These are phyloP conservation scores for Neodiprion fabricii DNA, from an alignment of 1,140 invertebrate species.

Conservation along the genomic window DNA sequence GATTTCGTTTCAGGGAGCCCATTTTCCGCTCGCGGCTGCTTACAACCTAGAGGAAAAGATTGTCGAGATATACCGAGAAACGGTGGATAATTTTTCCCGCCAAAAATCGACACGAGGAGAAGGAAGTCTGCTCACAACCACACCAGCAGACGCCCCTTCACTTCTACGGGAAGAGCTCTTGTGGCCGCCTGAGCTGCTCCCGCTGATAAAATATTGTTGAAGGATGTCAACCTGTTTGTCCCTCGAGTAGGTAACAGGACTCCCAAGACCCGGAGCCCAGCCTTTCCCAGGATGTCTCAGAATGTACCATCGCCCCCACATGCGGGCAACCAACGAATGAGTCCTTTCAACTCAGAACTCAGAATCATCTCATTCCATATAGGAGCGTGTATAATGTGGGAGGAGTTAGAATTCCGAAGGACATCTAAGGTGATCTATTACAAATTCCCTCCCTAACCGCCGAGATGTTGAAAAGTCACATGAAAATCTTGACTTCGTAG, in stretches of 20 bases:
- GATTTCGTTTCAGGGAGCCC: not conserved
- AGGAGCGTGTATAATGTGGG: not conserved
- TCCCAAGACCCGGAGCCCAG: constrained; percentile 18
- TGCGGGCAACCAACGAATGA: not conserved
- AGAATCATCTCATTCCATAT: not conserved
- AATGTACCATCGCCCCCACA: not conserved
- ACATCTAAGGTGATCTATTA: not conserved
- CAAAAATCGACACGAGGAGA: constrained; percentile 14
- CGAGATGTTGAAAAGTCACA: not conserved
- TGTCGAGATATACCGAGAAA: not conserved
- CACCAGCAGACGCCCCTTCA: not conserved
- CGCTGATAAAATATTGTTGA: constrained; percentile 36
- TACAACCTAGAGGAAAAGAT: constrained; percentile 1
- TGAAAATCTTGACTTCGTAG: no score
- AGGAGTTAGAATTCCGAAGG: not conserved
- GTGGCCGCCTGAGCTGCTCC: constrained; percentile 2
- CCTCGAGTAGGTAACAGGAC: constrained; percentile 27
- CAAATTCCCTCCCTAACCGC: not conserved
- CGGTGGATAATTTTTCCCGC: constrained; percentile 18
- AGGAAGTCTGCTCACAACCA: constrained; percentile 2
- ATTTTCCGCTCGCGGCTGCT: constrained; percentile 23
- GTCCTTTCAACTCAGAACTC: constrained; percentile 5
- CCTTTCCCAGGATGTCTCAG: constrained; percentile 31
- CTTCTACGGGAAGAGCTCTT: not conserved
- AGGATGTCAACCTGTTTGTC: constrained; percentile 41